These are phyloP conservation scores for Odontamblyopus rebecca DNA, from an alignment of 2,797 vertebrate species.

Conservation along the genomic window DNA sequence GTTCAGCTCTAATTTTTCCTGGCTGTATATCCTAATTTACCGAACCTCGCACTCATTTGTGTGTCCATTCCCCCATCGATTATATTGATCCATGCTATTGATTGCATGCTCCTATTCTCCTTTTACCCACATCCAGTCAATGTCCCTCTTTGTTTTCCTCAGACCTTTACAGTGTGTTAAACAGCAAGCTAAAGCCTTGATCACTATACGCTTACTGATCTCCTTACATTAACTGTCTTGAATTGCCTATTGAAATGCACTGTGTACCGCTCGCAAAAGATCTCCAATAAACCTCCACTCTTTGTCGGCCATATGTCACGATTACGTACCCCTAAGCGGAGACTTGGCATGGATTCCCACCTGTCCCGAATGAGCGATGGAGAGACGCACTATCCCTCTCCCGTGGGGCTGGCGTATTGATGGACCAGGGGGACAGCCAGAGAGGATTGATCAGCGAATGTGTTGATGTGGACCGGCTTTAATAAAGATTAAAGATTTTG, in stretches of 20 bases:
- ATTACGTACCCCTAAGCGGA: conserved; percentile 31
- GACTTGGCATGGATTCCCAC: conserved; percentile 47
- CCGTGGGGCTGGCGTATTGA: conserved; percentile 35
- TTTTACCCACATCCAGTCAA: conserved; percentile 45
- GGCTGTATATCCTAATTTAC: conserved; percentile 46
- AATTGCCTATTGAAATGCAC: conserved; percentile 1
- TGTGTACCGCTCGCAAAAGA: background rate
- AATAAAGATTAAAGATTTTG: conserved; percentile 64
- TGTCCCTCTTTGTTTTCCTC: conserved; percentile 32
- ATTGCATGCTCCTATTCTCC: conserved; percentile 48
- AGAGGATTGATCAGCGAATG: conserved; percentile 60
- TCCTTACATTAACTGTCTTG: conserved; percentile 6
- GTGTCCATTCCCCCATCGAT: conserved; percentile 59
- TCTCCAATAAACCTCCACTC: conserved; percentile 40
- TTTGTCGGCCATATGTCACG: conserved; percentile 23
- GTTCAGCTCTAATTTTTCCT: conserved; percentile 42
- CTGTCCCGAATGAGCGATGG: conserved; percentile 47
- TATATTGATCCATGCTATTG: conserved; percentile 51
- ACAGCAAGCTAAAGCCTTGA: conserved; percentile 24
- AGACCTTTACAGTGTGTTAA: conserved; percentile 31
- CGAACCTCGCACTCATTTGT: conserved; percentile 57
- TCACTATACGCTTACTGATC: conserved; percentile 13
- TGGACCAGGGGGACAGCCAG: conserved; percentile 16
- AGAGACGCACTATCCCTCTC: conserved; percentile 31
- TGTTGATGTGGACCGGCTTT: conserved; percentile 59